Percentiles rank a stretch among this genome's conserved stretches.
Conservation (phyloP, 2,797 vertebrate species). For the Sciurus carolinensis region DNA sequence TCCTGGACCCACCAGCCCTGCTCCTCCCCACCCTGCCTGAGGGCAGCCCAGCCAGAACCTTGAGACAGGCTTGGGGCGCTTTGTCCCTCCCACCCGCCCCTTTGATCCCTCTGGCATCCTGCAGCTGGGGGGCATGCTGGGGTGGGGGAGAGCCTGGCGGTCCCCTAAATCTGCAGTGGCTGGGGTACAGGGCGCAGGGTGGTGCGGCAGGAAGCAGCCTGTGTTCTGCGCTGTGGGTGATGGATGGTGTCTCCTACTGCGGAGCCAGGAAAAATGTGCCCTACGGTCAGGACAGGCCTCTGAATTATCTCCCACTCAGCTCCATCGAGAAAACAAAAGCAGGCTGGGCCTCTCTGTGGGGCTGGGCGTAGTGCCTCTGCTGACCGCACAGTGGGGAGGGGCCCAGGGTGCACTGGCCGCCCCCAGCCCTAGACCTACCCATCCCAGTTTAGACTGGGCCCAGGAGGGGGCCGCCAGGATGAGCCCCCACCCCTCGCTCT, state of each 20-base stretch:
- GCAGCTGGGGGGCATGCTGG: too few species aligned
- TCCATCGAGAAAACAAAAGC: neutral
- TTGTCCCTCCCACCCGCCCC: neutral
- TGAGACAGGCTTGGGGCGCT: slow-evolving; percentile 30
- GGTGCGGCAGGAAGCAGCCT: accelerated
- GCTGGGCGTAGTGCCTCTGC: neutral
- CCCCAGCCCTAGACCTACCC: accelerated
- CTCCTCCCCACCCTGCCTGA: neutral
- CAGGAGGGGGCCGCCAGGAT: accelerated
- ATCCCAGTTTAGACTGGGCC: too few species aligned
- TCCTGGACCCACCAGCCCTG: accelerated
- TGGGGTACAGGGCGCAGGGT: accelerated
- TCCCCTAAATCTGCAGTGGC: neutral
- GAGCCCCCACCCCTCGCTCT: neutral
- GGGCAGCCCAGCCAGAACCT: neutral
- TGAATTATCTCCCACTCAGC: slow-evolving; percentile 4
- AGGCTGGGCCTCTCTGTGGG: neutral
- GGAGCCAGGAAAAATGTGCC: neutral
- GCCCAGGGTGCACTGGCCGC: too few species aligned
- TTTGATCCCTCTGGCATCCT: neutral
- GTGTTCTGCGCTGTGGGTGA: neutral
- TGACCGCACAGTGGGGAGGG: neutral
- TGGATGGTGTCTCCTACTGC: neutral
- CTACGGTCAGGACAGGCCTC: neutral
- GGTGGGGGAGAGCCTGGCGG: accelerated